Conservation (phyloP, 2,113 vertebrate genomes). For the Sclerurus mexicanus region DNA sequence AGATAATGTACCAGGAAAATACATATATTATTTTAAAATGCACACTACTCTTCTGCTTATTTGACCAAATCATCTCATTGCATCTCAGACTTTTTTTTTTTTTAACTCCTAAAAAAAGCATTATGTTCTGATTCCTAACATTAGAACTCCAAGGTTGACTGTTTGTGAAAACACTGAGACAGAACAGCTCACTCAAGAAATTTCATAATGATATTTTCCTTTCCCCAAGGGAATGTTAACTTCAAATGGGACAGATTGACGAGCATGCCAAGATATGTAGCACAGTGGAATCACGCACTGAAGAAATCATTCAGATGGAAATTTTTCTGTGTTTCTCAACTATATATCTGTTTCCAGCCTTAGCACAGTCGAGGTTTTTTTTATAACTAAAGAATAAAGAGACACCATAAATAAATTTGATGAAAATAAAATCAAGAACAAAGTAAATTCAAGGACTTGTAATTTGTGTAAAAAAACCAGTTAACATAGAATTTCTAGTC, state of each 20-base stretch:
- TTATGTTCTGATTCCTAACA: neutral
- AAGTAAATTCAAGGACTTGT: neutral
- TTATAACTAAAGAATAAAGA: neutral
- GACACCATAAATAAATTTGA: neutral
- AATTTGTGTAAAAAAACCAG: neutral
- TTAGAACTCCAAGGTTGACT: neutral
- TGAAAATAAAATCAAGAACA: neutral
- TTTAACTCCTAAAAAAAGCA: neutral
- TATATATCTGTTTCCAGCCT: neutral
- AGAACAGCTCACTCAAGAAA: neutral
- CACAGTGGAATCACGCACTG: neutral
- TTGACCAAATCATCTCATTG: neutral
- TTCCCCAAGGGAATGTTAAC: neutral
- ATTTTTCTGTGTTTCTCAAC: neutral
- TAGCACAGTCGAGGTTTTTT: neutral
- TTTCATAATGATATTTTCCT: conserved; percentile 20
- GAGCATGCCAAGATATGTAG: neutral
- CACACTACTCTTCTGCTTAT: neutral
- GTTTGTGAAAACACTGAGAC: neutral
- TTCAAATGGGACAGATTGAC: neutral
- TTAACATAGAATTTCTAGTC: neutral
- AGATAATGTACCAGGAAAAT: neutral
- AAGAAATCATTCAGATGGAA: neutral
- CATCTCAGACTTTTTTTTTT: neutral
- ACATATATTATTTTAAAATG: neutral